Percentiles rank a stretch among this genome's conserved stretches.
Evolutionary conservation across 1,140 invertebrate genomes (phyloP).

Genomic region (Atta texana): DNA sequence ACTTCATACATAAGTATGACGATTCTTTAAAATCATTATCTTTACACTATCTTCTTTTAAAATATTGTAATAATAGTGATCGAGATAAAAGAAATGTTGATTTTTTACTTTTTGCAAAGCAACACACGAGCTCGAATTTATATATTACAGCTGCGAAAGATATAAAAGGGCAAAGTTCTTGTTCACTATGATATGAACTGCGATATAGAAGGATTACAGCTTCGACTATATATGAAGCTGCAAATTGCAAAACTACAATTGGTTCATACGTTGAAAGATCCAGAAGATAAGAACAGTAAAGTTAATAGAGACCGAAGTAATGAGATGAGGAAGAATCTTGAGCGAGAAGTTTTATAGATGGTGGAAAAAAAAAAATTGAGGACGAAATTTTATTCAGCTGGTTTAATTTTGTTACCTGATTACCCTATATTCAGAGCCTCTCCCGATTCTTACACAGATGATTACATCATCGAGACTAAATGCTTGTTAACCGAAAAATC

Average conservation of each 20-base stretch:
- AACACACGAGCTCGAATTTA: background rate
- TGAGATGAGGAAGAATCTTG: too few species aligned
- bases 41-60: too few species aligned
- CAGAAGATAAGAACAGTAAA: background rate
- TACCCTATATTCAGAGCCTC: constrained; percentile 1
- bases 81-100: background rate
- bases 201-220: background rate
- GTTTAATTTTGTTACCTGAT: background rate
- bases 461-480: background rate
- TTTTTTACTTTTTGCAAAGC: background rate
- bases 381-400: background rate
- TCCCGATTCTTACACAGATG: background rate
- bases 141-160: background rate
- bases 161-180: background rate
- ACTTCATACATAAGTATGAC: too few species aligned
- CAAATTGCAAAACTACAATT: background rate
- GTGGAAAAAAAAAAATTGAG: background rate
- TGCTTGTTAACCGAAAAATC: constrained; percentile 1
- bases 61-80: background rate
- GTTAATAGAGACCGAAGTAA: too few species aligned
- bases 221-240: background rate
- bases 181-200: background rate
- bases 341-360: background rate
- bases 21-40: too few species aligned
- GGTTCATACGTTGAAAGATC: background rate